Percentiles rank a stretch among this genome's conserved stretches.
Conservation (phyloP, 2,797 vertebrate genomes). For the Gymnodraco acuticeps region DNA sequence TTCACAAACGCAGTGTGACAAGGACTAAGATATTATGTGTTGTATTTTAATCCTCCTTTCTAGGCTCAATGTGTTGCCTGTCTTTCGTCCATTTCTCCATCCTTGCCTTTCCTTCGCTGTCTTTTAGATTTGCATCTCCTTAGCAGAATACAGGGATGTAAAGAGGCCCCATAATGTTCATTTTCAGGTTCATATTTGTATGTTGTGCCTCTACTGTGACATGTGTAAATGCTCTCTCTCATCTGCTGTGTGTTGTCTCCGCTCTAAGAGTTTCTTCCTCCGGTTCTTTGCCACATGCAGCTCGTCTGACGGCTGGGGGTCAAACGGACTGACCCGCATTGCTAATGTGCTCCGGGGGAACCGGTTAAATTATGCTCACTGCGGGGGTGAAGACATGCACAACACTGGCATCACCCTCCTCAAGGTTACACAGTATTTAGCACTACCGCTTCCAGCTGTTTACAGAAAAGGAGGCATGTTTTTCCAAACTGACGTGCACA, state of each 20-base stretch:
- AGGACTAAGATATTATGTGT: slow-evolving; percentile 22
- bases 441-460: slow-evolving; percentile 66
- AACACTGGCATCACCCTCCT: slow-evolving; percentile 65
- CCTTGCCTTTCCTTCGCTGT: background rate
- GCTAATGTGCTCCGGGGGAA: slow-evolving; percentile 72
- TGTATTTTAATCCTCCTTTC: slow-evolving; percentile 15
- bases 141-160: background rate
- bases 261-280: slow-evolving; percentile 49
- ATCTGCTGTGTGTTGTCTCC: slow-evolving; percentile 59
- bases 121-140: background rate
- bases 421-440: slow-evolving; percentile 69
- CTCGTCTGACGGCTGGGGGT: slow-evolving; percentile 71
- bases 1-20: slow-evolving; percentile 25
- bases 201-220: no score
- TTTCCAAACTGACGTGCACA: slow-evolving; percentile 31
- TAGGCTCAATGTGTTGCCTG: background rate
- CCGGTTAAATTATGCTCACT: slow-evolving; percentile 74
- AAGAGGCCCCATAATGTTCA: background rate
- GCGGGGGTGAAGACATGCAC: slow-evolving; percentile 62
- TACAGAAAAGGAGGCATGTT: slow-evolving; percentile 51
- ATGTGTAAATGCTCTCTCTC: no score
- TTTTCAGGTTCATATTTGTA: no score
- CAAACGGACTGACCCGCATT: slow-evolving; percentile 68
- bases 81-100: background rate
- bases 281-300: slow-evolving; percentile 69